These are phyloP conservation scores for Dicranocentrus wangi DNA, from an alignment of 2,888 invertebrate genomes.

Conservation along the genomic window DNA sequence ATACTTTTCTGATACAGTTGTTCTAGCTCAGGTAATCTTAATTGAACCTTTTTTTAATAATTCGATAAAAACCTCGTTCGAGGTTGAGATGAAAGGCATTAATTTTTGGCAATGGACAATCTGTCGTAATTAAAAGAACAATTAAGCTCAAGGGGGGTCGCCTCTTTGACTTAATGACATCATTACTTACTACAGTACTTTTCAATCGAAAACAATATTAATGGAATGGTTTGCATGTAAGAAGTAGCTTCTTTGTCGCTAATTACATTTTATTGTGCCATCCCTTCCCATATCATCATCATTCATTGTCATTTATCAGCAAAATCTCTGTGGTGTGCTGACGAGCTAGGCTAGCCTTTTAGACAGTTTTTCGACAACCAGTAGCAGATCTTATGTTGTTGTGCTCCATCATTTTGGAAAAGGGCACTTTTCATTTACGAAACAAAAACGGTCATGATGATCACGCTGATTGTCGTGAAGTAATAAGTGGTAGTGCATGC, in stretches of 20 bases:
- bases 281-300: not conserved
- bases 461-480: not conserved
- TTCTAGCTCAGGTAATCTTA: conserved; percentile 30
- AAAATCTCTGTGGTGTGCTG: no score
- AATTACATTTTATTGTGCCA: conserved; percentile 22
- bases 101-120: conserved; percentile 30
- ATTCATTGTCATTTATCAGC: conserved; percentile 1
- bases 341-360: not conserved
- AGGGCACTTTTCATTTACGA: not conserved
- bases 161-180: conserved; percentile 22
- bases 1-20: no score
- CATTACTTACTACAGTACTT: not conserved
- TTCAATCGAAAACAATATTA: conserved; percentile 10
- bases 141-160: conserved; percentile 57
- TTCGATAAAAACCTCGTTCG: conserved; percentile 1
- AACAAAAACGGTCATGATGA: not conserved
- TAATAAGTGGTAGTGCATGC: conserved; percentile 6
- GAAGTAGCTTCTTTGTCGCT: not conserved
- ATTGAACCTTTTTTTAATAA: conserved; percentile 15
- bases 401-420: not conserved
- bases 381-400: no score
- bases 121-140: conserved; percentile 47
- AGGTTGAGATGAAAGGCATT: not conserved
- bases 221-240: not conserved
- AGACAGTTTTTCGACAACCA: not conserved